Base-by-base conservation (phyloP, 2,113 vertebrate genomes). In the Erpornis zantholeuca region DNA sequence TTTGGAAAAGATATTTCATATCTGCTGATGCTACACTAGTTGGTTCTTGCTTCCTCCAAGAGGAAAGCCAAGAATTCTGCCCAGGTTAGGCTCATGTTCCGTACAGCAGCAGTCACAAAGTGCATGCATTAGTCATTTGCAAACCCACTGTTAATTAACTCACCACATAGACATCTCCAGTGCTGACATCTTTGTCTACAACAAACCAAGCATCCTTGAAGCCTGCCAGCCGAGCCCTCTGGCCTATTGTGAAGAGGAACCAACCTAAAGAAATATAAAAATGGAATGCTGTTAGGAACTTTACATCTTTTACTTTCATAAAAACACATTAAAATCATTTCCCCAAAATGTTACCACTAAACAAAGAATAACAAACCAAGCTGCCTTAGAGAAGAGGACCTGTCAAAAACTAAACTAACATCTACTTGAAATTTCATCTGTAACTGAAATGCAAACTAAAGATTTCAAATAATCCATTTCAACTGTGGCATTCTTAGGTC, bases 241-340 rank as follows among this genome's bases (percentile, higher is more conserved):
- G 99, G 70, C 99, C 99, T 90, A 99, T 86, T 1, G 99, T 99
- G 64, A 99, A 98, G n/a, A 99, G 99, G 96, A 99, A 99, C 98
- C 98, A 99, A 38, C 99, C 99, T 99, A 60, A 9, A 78, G 29
- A 53, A 75, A 76, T 8, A 81, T 0, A 2, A 68, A 90, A 78
- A 49, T 7, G 11, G 52, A 88, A 83, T 14, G 25, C 12, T 80
- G 19, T 29, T 59, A 71, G 59, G 23, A 80, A 40, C 22, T 27
- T 49, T 38, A 25, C 3, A 53, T 15, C 25, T 69, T 65, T 56
- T 36, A 49, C n/a, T 77, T 61, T 50, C 68, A 88, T 66, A 88
- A 83, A 80, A 86, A n/a, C 14, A 31, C 0, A 12, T 18, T 35
- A 35, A 69, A 89, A 42, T 40, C 0, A 63, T 24, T 71, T 56